Evolutionary conservation across 2,888 invertebrate species (phyloP), one percentile per base, ranked within the genome.

Genomic region (Platynereis dumerilii): DNA sequence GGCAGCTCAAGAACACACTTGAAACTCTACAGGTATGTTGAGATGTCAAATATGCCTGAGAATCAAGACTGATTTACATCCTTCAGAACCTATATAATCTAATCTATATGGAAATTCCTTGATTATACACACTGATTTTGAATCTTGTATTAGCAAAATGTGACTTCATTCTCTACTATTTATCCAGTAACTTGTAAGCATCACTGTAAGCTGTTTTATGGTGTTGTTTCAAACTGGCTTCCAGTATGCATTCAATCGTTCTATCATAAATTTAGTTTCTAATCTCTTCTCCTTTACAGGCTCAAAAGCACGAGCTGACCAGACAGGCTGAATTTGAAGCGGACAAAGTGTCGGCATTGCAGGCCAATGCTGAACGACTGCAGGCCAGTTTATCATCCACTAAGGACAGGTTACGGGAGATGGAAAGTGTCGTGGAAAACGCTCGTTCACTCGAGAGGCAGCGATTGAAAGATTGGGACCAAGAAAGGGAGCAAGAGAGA

Each of bases 1-100:
- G 75, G n/a, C 74, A 78, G 56, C 69, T 81, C 42, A 76, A 75
- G 61, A 72, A 72, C 48, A 76, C 76, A 26, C 29, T 77, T 2
- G 76, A 76, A 27, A 66, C 72, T 12, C 54, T 75, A 12, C 76
- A 77, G 77, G 80, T 79, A 63, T 20, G 29, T 58, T n/a, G 27
- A 55, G n/a, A n/a, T n/a, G n/a, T n/a, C n/a, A n/a, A n/a, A n/a
- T n/a, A n/a, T n/a, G n/a, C n/a, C n/a, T n/a, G 39, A 39, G 20
- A 10, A 39, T 26, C n/a, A 24, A n/a, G n/a, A 58, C 26, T 12
- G 45, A 44, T 26, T 2, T n/a, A 5, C 20, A 44, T 20, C 15
- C 22, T 24, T 26, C 17, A 20, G 26, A 17, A 24, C 20, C 22
- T 60, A 3, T 24, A 12, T 52, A 24, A 12, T 20, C 48, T 39